phyloP scores from a whole-genome alignment of 2,113 vertebrate genomes.

The Rhinolophus ferrumequinum region DNA sequence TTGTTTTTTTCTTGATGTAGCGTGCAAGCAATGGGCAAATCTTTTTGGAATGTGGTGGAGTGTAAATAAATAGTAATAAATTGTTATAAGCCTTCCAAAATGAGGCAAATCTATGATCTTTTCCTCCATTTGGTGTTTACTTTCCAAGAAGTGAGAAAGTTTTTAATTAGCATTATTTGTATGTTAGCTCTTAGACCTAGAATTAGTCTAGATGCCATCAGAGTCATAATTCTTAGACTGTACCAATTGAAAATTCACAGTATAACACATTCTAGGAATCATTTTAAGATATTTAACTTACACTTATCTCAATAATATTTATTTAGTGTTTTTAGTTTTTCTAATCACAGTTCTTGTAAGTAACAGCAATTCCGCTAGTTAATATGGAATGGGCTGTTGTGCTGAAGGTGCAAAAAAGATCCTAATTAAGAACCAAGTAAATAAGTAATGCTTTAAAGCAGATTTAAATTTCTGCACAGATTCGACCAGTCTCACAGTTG shows the following conservation, averaged over 20 bases:
- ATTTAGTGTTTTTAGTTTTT: constrained; percentile 4
- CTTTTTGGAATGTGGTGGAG: not conserved
- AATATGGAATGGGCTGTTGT: constrained; percentile 55
- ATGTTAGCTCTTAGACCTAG: constrained; percentile 44
- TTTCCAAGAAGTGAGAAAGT: constrained; percentile 39
- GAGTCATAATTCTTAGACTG: constrained; percentile 52
- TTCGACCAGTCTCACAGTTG: not conserved
- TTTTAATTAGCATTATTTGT: constrained; percentile 42
- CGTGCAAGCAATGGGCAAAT: not conserved
- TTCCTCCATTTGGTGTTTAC: constrained; percentile 58
- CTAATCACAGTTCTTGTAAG: constrained; percentile 49
- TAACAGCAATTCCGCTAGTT: constrained; percentile 49
- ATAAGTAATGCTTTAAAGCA: constrained; percentile 24
- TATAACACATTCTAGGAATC: not conserved
- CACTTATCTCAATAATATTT: constrained; percentile 44
- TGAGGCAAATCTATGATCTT: constrained; percentile 3
- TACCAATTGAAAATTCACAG: constrained; percentile 33
- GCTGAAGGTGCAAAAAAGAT: constrained; percentile 40
- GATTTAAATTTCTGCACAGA: not conserved
- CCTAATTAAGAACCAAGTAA: constrained; percentile 46
- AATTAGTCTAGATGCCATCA: constrained; percentile 35
- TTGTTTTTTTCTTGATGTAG: not conserved
- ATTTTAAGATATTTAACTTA: constrained; percentile 50
- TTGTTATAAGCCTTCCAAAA: constrained; percentile 22
- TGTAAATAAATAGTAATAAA: constrained; percentile 47